Evolutionary conservation across 1,140 invertebrate genomes (phyloP), one percentile per base, ranked within the genome.

Genomic region (Melitaea cinxia): DNA sequence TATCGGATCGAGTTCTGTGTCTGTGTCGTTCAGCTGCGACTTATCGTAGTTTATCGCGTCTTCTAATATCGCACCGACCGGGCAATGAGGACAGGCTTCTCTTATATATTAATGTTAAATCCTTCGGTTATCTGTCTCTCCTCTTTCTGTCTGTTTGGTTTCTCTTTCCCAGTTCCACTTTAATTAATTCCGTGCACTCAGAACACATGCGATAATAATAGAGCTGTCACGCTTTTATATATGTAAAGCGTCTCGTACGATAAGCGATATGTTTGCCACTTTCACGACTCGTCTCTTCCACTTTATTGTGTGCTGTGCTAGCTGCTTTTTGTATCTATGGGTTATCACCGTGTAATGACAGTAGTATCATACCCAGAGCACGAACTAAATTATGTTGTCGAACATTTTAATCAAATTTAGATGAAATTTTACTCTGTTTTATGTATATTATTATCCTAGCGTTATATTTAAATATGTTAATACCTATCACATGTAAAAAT

Each of bases 241-340:
- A 75, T 87, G 86, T 90, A 88, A 52, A 90, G 83, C 85, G 83
- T 87, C 85, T 83, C 81, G 82, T 88, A 86, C 74, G 80, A 85
- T 88, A 80, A 87, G 85, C 87, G 83, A 90, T 76, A 81, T 83
- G 83, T 88, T 88, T 89, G 86, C 80, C 83, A 91, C 84, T 84
- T 82, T 91, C 88, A 89, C 86, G 82, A 88, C 75, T 89, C 85
- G 88, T 88, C 80, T 88, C 78, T 89, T 88, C 88, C 88, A 91
- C 87, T 89, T 81, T 91, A 83, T 78, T 86, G 88, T 91, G 88
- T 91, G 87, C 87, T 91, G 84, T 89, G 88, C 85, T 91, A 91
- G 88, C 88, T 91, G 88, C 88, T 91, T 91, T 88, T 91, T 91
- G 88, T 91, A 88, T 87, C 85, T 89, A 91, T 91, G 86, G 85